Evolutionary conservation across 2,113 vertebrate species (phyloP).

Genomic region (Hippocampus guttulatus): DNA sequence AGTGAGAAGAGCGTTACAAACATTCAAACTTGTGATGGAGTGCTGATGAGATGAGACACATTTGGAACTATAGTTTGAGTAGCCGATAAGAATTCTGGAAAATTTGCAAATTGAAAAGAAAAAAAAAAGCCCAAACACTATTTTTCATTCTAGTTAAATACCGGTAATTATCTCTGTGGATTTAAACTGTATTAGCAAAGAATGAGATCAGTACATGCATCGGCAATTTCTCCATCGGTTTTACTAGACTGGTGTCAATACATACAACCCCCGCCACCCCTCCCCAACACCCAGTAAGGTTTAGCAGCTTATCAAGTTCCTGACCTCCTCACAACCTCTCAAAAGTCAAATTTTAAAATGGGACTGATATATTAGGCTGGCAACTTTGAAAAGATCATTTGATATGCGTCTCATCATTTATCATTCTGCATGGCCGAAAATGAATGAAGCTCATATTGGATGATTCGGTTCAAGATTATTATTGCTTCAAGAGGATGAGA

Average conservation of each 20-base stretch:
- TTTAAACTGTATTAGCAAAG: conserved; percentile 1
- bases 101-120: too few relatives aligned
- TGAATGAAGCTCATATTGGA: background rate
- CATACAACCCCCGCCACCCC: background rate
- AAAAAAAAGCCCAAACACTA: background rate
- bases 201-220: background rate
- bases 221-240: background rate
- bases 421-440: background rate
- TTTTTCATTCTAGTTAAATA: background rate
- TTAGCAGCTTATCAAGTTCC: conserved; percentile 44
- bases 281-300: conserved; percentile 18
- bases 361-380: conserved; percentile 3
- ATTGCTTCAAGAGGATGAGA: background rate
- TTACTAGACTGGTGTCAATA: conserved; percentile 8
- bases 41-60: conserved; percentile 13
- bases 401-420: background rate
- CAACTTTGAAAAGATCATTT: background rate
- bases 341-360: conserved; percentile 13
- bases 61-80: background rate
- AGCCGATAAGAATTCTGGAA: background rate
- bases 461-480: background rate
- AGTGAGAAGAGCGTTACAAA: background rate
- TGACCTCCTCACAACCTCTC: conserved; percentile 26
- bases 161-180: background rate
- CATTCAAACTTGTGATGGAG: conserved; percentile 14